Evolutionary conservation across 2,113 vertebrate genomes (phyloP), one percentile per base, ranked within the genome.

Genomic region (Thunnus thynnus): DNA sequence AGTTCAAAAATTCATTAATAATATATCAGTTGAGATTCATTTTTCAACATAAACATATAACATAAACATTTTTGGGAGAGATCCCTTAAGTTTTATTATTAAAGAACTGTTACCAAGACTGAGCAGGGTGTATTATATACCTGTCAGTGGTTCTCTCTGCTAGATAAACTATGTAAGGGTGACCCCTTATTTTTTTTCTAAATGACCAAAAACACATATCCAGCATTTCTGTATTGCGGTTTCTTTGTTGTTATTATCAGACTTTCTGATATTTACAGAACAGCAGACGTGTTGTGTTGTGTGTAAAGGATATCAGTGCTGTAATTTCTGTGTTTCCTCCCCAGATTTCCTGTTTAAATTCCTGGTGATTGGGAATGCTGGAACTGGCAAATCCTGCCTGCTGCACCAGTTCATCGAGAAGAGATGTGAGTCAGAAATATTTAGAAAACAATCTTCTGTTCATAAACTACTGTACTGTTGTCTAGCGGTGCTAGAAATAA

Each of bases 261-360:
- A 41, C 6, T 41, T 41, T 41, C 36, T 41, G 36, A 41, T 41
- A 41, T 6, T 1, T 41, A 7, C 36, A 41, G 36, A 41, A 41
- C 30, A 13, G 12, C 1, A 27, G 10, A 25, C 25, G 36, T 27
- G 1, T 30, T 47, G 3, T 62, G 4, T 55, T 56, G 1, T 27
- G 1, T 30, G 2, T 54, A 3, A 32, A 1, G 10, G 14, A 14
- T 47, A 22, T n/a, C 50, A 61, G 44, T 12, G 18, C 3, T 16
- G 16, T 68, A 6, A 51, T 54, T 52, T 69, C 9, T 69, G 11
- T 78, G 13, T 71, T 85, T 55, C 60, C 1, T 60, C 27, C 25
- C 52, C 91, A 98, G 97, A 98, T 95, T 98, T 98, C 92, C 95
- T 98, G 82, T 98, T 98, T 93, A 98, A 98, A 91, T 98, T 98